These are phyloP conservation scores for Mimumesa dahlbomi DNA, from an alignment of 2,888 invertebrate species.

Conservation along the genomic window DNA sequence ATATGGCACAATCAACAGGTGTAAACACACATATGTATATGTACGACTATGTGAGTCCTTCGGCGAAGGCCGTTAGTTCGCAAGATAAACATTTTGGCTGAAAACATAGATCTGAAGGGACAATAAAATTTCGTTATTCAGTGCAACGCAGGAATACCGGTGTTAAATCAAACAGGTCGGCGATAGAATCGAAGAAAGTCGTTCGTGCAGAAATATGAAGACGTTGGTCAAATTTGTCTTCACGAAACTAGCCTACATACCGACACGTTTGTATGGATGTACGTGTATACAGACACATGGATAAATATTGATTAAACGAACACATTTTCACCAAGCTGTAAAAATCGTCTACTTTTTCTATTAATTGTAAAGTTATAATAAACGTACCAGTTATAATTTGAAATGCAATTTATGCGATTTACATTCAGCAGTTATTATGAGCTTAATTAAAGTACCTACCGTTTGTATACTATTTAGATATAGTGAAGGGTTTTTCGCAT, in stretches of 20 bases:
- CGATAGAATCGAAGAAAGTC: not conserved
- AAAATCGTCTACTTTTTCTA: too few relatives aligned
- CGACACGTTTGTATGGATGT: too few relatives aligned
- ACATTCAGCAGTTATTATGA: too few relatives aligned
- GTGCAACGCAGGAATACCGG: not conserved
- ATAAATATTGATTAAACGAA: too few relatives aligned
- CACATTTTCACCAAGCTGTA: too few relatives aligned
- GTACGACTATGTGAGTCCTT: constrained; percentile 5
- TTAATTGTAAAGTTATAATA: too few relatives aligned
- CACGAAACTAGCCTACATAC: not conserved
- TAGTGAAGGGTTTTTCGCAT: too few relatives aligned
- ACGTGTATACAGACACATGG: too few relatives aligned
- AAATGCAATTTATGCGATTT: too few relatives aligned
- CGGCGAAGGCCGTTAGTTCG: constrained; percentile 23
- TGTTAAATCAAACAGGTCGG: constrained; percentile 1
- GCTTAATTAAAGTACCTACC: too few relatives aligned
- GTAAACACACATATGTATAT: constrained; percentile 37
- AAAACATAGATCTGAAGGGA: constrained; percentile 3
- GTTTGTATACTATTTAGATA: too few relatives aligned
- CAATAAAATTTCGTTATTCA: constrained; percentile 33
- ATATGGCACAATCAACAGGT: constrained; percentile 48
- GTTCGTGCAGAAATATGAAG: constrained; percentile 7
- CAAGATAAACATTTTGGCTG: constrained; percentile 38
- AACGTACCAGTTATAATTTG: too few relatives aligned
- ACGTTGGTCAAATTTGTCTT: constrained; percentile 1